phyloP scores from a whole-genome alignment of 1,140 invertebrate genomes.

The Sycophaga agraensis region DNA sequence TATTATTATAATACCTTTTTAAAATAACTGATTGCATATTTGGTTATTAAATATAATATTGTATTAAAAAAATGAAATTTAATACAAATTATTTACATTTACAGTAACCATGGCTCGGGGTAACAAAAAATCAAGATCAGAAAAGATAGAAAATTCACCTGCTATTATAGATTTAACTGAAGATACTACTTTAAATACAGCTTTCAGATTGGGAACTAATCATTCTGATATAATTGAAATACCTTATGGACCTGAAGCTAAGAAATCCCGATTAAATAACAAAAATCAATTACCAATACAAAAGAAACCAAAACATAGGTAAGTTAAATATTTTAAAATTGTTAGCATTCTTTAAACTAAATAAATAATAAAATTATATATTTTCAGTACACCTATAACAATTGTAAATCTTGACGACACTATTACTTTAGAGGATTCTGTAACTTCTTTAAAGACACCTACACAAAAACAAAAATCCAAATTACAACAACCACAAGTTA shows the following conservation, averaged over 20 bases:
- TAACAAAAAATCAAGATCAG: not conserved
- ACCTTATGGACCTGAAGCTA: not conserved
- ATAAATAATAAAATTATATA: not conserved
- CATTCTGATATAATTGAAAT: not conserved
- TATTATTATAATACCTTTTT: too few relatives aligned
- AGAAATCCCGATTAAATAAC: not conserved
- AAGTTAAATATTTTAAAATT: slow-evolving; percentile 1
- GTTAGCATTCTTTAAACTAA: not conserved
- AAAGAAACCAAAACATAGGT: slow-evolving; percentile 3
- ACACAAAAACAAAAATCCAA: not conserved
- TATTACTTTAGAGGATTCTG: slow-evolving; percentile 26
- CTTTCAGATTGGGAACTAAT: not conserved
- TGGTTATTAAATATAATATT: too few relatives aligned
- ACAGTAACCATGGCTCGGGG: slow-evolving; percentile 9
- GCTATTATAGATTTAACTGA: slow-evolving; percentile 39
- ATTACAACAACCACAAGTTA: not conserved
- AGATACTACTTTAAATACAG: slow-evolving; percentile 27
- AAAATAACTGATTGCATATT: too few relatives aligned
- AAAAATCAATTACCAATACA: not conserved
- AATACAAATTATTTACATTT: not conserved
- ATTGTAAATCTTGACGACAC: slow-evolving; percentile 26
- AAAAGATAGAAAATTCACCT: slow-evolving; percentile 1
- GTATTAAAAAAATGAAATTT: too few relatives aligned
- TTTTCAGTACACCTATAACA: not conserved
- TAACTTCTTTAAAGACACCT: not conserved